A percentile compares a stretch with the other conserved stretches of the same genome.
phyloP scores from a whole-genome alignment of 2,888 invertebrate species.

The Deladenus siricidicola region DNA sequence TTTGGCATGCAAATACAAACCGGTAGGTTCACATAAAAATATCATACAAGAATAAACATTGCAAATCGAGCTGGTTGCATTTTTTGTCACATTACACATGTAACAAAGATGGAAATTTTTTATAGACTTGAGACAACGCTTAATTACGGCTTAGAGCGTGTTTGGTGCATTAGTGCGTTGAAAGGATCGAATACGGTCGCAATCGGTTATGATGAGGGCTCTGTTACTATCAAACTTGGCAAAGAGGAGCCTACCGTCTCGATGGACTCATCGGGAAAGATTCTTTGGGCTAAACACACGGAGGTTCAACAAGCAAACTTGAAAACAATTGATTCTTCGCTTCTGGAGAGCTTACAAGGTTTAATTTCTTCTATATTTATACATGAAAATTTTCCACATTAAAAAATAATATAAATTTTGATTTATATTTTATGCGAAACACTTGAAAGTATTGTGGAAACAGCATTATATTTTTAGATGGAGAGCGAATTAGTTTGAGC shows the following conservation, averaged over 20 bases:
- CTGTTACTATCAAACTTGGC: conserved; percentile 83
- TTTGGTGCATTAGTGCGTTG: conserved; percentile 77
- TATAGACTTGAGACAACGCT: conserved; percentile 75
- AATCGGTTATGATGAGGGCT: conserved; percentile 93
- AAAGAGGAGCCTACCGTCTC: conserved; percentile 94
- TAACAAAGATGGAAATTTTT: not conserved
- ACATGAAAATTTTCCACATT: not conserved
- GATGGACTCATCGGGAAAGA: conserved; percentile 96
- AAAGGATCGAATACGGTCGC: conserved; percentile 63
- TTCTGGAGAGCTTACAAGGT: conserved; percentile 43
- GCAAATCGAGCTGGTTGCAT: too few relatives aligned
- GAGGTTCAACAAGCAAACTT: conserved; percentile 73
- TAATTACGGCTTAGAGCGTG: conserved; percentile 94
- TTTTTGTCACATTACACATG: too few relatives aligned
- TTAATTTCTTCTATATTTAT: too few relatives aligned
- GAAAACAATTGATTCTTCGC: conserved; percentile 47
- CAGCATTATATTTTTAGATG: conserved; percentile 61
- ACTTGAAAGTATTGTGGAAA: not conserved
- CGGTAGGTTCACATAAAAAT: conserved; percentile 47
- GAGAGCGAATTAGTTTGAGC: conserved; percentile 81
- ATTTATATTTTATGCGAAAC: not conserved
- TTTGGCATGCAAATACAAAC: conserved; percentile 99
- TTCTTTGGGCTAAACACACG: conserved; percentile 96
- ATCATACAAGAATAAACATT: too few relatives aligned
- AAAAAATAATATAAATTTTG: not conserved